Evolutionary conservation across 2,113 vertebrate species (phyloP).

Genomic region (Ceyx cyanopectus): DNA sequence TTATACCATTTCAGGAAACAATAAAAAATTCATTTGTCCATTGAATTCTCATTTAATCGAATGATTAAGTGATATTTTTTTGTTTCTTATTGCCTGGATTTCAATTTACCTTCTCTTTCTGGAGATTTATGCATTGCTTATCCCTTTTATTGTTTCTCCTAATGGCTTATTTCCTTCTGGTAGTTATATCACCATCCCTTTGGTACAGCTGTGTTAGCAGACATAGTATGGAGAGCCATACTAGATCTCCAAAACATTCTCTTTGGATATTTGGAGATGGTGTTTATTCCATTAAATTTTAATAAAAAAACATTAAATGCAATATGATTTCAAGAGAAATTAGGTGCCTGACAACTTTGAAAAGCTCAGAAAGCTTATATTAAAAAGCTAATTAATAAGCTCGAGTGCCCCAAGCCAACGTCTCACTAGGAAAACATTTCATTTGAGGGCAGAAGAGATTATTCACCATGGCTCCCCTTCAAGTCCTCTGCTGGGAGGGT

Average conservation of each 20-base stretch:
- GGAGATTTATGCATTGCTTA: not conserved
- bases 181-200: not conserved
- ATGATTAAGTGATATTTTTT: not conserved
- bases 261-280: no score
- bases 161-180: not conserved
- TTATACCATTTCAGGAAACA: not conserved
- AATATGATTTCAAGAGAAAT: not conserved
- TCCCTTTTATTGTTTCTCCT: slow-evolving; percentile 9
- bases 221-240: not conserved
- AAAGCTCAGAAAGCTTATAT: not conserved
- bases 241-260: not conserved
- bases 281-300: no score
- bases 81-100: not conserved
- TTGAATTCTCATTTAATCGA: not conserved
- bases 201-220: not conserved
- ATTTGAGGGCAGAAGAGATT: not conserved
- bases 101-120: not conserved
- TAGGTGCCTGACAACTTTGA: not conserved
- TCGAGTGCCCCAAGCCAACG: not conserved
- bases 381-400: not conserved
- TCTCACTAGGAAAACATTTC: not conserved
- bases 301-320: no score
- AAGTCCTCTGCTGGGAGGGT: not conserved
- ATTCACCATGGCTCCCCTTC: not conserved
- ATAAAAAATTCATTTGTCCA: not conserved